These are phyloP conservation scores for Leptinotarsa peninsularis DNA, from an alignment of 2,888 invertebrate genomes.

Conservation along the genomic window DNA sequence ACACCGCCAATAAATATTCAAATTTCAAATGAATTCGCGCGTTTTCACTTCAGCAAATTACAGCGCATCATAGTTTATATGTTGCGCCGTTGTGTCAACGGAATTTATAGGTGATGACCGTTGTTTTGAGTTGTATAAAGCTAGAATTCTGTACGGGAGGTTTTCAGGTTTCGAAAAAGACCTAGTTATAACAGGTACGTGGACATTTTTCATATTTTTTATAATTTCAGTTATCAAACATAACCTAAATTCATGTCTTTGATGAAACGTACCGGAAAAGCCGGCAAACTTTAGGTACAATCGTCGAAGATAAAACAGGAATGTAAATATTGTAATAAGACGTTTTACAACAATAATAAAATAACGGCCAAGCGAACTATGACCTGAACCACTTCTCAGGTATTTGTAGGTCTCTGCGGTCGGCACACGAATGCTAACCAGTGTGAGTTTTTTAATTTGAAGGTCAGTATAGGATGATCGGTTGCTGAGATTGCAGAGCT, in stretches of 20 bases:
- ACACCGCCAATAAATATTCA: not conserved
- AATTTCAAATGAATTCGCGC: not conserved
- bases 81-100: too few species aligned
- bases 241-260: too few species aligned
- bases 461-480: not conserved
- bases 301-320: conserved; percentile 3
- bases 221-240: too few species aligned
- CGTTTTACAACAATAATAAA: conserved; percentile 15
- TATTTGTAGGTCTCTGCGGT: not conserved
- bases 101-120: too few species aligned
- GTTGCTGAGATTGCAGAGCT: not conserved
- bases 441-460: conserved; percentile 1
- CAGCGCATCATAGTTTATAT: too few species aligned
- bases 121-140: too few species aligned
- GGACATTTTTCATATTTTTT: too few species aligned
- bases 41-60: too few species aligned
- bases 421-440: conserved; percentile 3
- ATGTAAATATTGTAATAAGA: conserved; percentile 5
- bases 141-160: too few species aligned
- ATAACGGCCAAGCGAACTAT: conserved; percentile 14
- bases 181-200: too few species aligned
- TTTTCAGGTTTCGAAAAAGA: too few species aligned
- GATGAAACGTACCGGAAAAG: not conserved
- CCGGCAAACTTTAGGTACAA: not conserved
- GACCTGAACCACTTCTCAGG: conserved; percentile 19